Evolutionary conservation across 2,113 vertebrate genomes (phyloP).

Genomic region (Syngnathus scovelli): DNA sequence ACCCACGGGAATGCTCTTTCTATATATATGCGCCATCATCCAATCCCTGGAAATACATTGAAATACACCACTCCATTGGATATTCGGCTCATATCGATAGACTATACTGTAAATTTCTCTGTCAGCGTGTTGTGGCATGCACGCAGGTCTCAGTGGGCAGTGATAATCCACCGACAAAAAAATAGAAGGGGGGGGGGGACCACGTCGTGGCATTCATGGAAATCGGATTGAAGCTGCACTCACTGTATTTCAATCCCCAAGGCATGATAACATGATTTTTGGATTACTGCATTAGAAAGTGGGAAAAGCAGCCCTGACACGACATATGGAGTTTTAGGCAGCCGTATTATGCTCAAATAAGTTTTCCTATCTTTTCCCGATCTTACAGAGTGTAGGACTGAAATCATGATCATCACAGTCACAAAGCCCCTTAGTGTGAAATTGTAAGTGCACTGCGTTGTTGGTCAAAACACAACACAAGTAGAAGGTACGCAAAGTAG

Average conservation of each 20-base stretch:
- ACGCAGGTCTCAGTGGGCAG: conserved; percentile 41
- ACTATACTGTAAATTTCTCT: conserved; percentile 9
- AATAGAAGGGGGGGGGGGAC: conserved; percentile 41
- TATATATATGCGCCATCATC: conserved; percentile 33
- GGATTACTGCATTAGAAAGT: conserved; percentile 67
- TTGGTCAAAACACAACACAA: no score
- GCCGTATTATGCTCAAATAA: background rate
- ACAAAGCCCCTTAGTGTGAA: no score
- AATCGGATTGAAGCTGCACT: conserved; percentile 59
- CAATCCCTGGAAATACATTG: conserved; percentile 45
- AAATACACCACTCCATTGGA: conserved; percentile 35
- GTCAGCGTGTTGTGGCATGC: conserved; percentile 1
- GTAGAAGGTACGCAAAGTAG: no score
- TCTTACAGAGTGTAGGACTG: background rate
- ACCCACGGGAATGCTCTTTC: conserved; percentile 42
- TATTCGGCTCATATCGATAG: conserved; percentile 22
- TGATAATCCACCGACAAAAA: conserved; percentile 65
- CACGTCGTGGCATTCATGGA: conserved; percentile 44
- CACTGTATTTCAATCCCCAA: conserved; percentile 55
- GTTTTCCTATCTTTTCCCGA: background rate
- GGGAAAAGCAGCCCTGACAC: conserved; percentile 41
- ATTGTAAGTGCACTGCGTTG: no score
- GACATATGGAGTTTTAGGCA: conserved; percentile 18
- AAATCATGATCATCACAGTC: no score
- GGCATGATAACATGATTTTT: conserved; percentile 65